Percentiles rank a stretch among this genome's conserved stretches.
Conservation (phyloP, 1,140 invertebrate species). For the Lepeophtheirus salmonis region DNA sequence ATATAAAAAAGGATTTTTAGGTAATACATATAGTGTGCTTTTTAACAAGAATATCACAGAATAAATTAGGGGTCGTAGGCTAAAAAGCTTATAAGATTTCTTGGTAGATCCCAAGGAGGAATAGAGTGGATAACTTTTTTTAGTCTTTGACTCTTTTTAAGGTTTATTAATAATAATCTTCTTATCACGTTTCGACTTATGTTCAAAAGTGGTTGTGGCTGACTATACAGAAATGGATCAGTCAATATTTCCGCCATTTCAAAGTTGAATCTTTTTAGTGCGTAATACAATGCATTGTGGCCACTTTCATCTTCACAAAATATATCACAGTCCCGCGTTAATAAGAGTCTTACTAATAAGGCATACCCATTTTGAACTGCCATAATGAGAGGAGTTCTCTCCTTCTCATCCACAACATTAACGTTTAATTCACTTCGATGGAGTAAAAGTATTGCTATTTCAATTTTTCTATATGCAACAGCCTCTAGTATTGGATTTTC, state of each 20-base stretch:
- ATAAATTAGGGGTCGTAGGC: constrained; percentile 14
- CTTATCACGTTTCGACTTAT: constrained; percentile 5
- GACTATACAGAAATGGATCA: not conserved
- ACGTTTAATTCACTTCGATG: not conserved
- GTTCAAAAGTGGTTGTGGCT: not conserved
- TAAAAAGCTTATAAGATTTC: not conserved
- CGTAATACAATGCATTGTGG: constrained; percentile 9
- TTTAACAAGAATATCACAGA: not conserved
- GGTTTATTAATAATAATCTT: not conserved
- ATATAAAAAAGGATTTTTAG: no score
- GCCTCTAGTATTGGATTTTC: constrained; percentile 11
- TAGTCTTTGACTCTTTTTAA: not conserved
- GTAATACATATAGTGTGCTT: no score
- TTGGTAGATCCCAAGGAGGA: constrained; percentile 1
- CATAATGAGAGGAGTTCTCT: constrained; percentile 13
- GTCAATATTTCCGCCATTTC: constrained; percentile 1
- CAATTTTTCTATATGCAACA: constrained; percentile 1
- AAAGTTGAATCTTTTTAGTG: not conserved
- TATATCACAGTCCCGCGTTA: constrained; percentile 6
- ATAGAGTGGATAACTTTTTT: constrained; percentile 1
- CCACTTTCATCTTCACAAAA: constrained; percentile 7
- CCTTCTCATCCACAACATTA: not conserved
- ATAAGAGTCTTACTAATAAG: not conserved
- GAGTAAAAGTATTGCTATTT: not conserved
- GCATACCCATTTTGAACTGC: constrained; percentile 8